A percentile compares a stretch with the other conserved stretches of the same genome.
Evolutionary conservation across 2,797 vertebrate species (phyloP).

Genomic region (Coluber constrictor): DNA sequence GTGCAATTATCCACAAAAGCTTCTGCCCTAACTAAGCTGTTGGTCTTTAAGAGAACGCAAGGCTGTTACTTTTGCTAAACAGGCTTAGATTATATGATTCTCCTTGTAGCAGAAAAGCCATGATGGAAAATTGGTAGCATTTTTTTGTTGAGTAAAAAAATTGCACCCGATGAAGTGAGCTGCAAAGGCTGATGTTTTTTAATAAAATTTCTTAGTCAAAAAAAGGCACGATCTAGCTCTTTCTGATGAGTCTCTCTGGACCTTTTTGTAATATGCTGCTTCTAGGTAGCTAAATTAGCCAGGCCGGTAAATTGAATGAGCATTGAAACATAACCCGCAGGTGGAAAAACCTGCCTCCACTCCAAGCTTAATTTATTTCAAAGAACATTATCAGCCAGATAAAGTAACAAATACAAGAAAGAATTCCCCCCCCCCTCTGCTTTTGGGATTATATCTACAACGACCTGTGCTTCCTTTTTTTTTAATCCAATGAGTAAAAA

Average conservation of each 20-base stretch:
- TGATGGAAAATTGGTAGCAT: background rate
- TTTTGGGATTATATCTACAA: background rate
- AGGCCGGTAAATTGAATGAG: background rate
- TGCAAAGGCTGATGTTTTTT: background rate
- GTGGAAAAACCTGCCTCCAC: background rate
- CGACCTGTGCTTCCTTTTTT: background rate
- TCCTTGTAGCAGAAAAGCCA: background rate
- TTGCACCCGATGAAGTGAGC: background rate
- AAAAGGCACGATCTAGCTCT: background rate
- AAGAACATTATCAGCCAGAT: conserved; percentile 1
- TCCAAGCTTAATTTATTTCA: background rate
- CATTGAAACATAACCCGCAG: background rate
- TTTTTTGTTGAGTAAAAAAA: background rate
- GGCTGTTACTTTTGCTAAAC: background rate
- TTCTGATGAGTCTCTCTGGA: background rate
- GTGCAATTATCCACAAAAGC: background rate
- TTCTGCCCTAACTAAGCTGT: background rate
- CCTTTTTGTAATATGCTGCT: background rate
- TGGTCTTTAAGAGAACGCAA: background rate
- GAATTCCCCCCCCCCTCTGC: rapidly evolving
- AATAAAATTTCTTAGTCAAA: background rate
- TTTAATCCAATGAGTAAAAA: background rate
- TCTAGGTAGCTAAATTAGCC: background rate
- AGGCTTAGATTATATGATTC: background rate
- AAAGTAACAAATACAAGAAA: background rate